Conservation (phyloP, 1,140 invertebrate species). For the Teleogryllus occipitalis region DNA sequence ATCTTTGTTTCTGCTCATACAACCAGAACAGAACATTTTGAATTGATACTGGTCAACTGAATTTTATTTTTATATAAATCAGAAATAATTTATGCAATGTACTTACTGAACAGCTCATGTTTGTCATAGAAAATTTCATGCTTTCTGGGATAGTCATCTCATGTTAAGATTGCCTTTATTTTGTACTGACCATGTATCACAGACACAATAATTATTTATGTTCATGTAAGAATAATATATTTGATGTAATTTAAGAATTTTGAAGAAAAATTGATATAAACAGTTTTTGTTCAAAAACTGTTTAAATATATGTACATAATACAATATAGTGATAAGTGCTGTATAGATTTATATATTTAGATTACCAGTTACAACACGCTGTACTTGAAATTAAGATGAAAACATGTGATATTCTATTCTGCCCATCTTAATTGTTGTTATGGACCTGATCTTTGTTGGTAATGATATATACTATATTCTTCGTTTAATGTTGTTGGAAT, state of each 20-base stretch:
- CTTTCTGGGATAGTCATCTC: neutral
- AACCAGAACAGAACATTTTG: neutral
- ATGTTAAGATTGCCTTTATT: neutral
- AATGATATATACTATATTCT: conserved; percentile 6
- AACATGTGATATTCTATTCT: conserved; percentile 18
- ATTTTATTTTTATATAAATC: too few species aligned
- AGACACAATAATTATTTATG: neutral
- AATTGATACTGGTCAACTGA: neutral
- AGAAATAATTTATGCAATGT: neutral
- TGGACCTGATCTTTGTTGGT: conserved; percentile 20
- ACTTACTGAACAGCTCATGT: neutral
- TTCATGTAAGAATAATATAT: neutral
- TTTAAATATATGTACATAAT: neutral
- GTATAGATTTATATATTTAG: conserved; percentile 13
- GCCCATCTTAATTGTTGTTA: conserved; percentile 20
- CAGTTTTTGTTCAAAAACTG: conserved; percentile 7
- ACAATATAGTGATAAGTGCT: neutral
- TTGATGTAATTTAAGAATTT: neutral
- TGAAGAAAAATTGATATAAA: neutral
- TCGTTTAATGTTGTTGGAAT: conserved; percentile 15
- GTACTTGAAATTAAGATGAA: conserved; percentile 18
- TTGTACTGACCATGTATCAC: neutral
- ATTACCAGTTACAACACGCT: conserved; percentile 9
- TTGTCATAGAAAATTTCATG: neutral
- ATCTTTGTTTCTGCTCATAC: neutral